These are phyloP conservation scores for Ctena decussata DNA, from an alignment of 2,888 invertebrate species.

Conservation along the genomic window DNA sequence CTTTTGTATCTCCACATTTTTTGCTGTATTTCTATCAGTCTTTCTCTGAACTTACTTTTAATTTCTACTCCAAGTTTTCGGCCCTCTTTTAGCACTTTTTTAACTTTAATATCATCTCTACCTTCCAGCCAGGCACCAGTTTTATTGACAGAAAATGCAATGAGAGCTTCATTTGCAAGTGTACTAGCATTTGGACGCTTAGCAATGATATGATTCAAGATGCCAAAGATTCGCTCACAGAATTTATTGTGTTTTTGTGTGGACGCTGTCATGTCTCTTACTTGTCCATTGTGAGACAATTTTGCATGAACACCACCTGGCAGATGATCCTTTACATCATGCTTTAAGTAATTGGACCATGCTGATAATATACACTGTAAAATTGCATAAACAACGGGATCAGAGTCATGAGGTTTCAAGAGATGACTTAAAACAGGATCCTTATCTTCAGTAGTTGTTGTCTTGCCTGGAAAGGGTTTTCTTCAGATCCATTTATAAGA, in stretches of 20 bases:
- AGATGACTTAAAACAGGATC: neutral
- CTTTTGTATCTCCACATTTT: constrained; percentile 8
- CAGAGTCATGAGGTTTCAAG: neutral
- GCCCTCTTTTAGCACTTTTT: constrained; percentile 2
- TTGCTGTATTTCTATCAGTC: constrained; percentile 14
- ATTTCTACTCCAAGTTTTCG: neutral
- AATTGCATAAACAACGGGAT: neutral
- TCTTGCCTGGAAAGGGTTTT: neutral
- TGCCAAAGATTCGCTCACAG: constrained; percentile 15
- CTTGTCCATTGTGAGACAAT: neutral
- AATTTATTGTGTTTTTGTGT: constrained; percentile 24
- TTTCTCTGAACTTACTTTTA: constrained; percentile 17
- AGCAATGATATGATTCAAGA: constrained; percentile 9
- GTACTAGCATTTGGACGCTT: constrained; percentile 28
- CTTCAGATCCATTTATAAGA: neutral
- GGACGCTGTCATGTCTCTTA: neutral
- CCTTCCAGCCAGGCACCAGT: constrained; percentile 17
- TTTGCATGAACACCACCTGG: constrained; percentile 15
- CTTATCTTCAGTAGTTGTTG: neutral
- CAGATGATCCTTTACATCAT: constrained; percentile 19
- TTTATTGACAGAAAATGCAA: constrained; percentile 27
- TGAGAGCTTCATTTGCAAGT: constrained; percentile 29
- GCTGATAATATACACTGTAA: constrained; percentile 11
- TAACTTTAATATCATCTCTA: neutral
- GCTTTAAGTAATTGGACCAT: neutral